Evolutionary conservation across 2,888 invertebrate genomes (phyloP).

Genomic region (Melipona beecheii): DNA sequence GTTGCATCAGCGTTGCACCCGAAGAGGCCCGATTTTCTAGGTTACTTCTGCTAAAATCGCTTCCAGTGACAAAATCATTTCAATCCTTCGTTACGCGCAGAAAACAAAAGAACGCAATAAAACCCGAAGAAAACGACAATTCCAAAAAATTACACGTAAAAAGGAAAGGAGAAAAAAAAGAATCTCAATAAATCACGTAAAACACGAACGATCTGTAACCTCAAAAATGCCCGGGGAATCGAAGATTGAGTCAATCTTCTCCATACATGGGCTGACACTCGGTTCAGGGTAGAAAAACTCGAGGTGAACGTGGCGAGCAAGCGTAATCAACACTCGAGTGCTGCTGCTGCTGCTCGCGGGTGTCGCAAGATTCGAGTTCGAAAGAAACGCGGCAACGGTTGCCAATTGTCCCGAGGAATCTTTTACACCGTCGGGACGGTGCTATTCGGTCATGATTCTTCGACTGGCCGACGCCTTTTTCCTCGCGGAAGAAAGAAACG

Average conservation of each 20-base stretch:
- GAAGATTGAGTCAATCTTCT: neutral
- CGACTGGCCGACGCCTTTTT: constrained; percentile 36
- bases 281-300: neutral
- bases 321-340: constrained; percentile 3
- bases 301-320: neutral
- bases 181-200: neutral
- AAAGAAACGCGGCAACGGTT: constrained; percentile 1
- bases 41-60: too few species aligned
- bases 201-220: neutral
- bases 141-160: neutral
- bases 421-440: constrained; percentile 1
- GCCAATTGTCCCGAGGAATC: constrained; percentile 26
- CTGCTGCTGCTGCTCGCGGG: too few species aligned
- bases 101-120: neutral
- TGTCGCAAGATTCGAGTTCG: neutral
- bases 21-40: too few species aligned
- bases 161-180: neutral
- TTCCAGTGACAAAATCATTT: too few species aligned
- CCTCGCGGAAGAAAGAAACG: neutral
- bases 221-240: neutral
- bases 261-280: neutral
- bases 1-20: too few species aligned
- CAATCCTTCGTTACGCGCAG: too few species aligned
- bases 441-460: constrained; percentile 44
- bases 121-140: neutral